Base-by-base conservation (phyloP, 2,888 invertebrate species). In the Netelia virgata region DNA sequence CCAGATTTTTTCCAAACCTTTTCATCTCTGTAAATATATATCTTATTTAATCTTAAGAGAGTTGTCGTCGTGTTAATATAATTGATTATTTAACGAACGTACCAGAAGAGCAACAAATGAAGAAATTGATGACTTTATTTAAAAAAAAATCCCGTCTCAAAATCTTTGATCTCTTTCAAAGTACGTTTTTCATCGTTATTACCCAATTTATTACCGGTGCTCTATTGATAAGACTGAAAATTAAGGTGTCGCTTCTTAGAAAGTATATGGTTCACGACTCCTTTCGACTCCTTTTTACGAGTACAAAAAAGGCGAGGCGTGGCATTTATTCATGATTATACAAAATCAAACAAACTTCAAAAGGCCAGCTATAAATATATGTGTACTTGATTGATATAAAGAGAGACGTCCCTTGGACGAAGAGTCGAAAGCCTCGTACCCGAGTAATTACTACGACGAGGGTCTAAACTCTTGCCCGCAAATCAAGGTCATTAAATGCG, bases 361-460 rank as follows among this genome's bases (percentile, higher is more conserved):
- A 47, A 47, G 11, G 14, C 47, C 10, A 47, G 3, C 10, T 47
- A 47, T 47, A 47, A 1, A 47, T 47, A 47, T 47, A 47, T 47
- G 5, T 10, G 3, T 47, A 47, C 11, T 14, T 68, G 43, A 59
- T 66, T 50, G 50, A 41, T 63, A 41, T 43, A 50, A 43, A 18
- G 50, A 18, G 50, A 55, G 36, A 69, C 3, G n/a, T 10, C 43
- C n/a, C 59, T 50, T 50, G 53, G 3, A 28, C n/a, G 36, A 36
- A 47, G 11, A 14, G 10, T 1, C 14, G 14, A 14, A 47, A 47
- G 11, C 16, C 43, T 47, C 53, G 5, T 74, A 11, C 69, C 41
- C 23, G n/a, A 43, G 36, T 23, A 55, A 64, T 64, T 72, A 72
- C n/a, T 82, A 41, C 66, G 76, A 72, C 55, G 75, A 75, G 69